phyloP scores from a whole-genome alignment of 2,888 invertebrate species.

The Gibbula magus region DNA sequence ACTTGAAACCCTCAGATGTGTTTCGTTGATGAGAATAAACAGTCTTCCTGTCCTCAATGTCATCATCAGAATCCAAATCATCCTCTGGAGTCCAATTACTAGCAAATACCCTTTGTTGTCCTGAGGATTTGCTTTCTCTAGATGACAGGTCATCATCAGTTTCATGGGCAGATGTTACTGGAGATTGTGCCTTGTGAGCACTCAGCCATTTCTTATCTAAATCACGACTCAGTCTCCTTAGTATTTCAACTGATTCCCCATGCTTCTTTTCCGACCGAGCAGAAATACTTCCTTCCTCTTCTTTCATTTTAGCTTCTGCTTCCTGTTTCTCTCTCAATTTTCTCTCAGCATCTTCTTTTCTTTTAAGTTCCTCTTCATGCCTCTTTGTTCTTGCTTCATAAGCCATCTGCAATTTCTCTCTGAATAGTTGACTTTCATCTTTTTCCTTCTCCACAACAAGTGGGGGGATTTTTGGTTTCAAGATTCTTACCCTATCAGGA shows the following conservation, averaged over 20 bases:
- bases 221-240: constrained; percentile 9
- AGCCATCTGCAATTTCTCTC: constrained; percentile 58
- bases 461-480: constrained; percentile 36
- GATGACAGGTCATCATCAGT: constrained; percentile 18
- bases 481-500: not conserved
- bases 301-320: not conserved
- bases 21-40: constrained; percentile 16
- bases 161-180: not conserved
- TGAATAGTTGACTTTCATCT: constrained; percentile 57
- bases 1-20: constrained; percentile 56
- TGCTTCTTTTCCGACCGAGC: constrained; percentile 4
- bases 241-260: not conserved
- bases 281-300: not conserved
- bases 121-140: not conserved
- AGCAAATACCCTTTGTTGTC: constrained; percentile 34
- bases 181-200: not conserved
- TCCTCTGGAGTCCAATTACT: constrained; percentile 66
- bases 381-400: constrained; percentile 50
- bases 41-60: constrained; percentile 51
- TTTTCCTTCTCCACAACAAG: constrained; percentile 56
- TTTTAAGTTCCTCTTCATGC: not conserved
- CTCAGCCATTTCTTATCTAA: constrained; percentile 19
- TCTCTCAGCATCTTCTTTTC: constrained; percentile 10
- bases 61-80: constrained; percentile 67
- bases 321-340: not conserved